Evolutionary conservation across 2,797 vertebrate species (phyloP), one percentile per base, ranked within the genome.

Genomic region (Molossus alvarezi): DNA sequence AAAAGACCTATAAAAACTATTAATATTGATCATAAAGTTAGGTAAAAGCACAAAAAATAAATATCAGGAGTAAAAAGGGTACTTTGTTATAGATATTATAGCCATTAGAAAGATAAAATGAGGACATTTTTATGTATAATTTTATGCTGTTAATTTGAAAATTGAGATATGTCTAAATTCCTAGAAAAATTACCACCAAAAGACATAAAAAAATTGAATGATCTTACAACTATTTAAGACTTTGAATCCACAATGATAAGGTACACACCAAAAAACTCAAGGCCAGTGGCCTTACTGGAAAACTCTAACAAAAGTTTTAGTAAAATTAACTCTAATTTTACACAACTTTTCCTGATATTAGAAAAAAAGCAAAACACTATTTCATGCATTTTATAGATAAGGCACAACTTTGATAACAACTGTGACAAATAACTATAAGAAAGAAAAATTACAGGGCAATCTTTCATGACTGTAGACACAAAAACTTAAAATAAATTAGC

Each of bases 61-160:
- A 5, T 33, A 90, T 18, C 8, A 72, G 45, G 5, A 93, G 57
- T 48, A 79, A 18, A 84, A 57, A 83, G 11, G 6, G 15, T 33
- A 69, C 14, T 65, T 62, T 90, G 8, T n/a, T 48, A 75, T 0
- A 94, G 25, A 33, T 53, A 2, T 64, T 65, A 60, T 6, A 41
- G 33, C 76, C 29, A 62, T 69, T n/a, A 67, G 21, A 81, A 90
- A 4, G 29, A 69, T 45, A 67, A 62, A 12, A 72, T 41, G 48
- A 53, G 20, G 5, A 72, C 45, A 37, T 55, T 85, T 3, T 29
- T 33, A 69, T 29, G 48, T 71, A 55, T 1, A 75, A 93, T 57
- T 84, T 77, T 81, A 53, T 92, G n/a, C 6, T 17, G 17, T 83
- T 86, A 77, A 60, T 84, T 95, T 75, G 37, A 65, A 92, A 91